Evolutionary conservation across 2,888 invertebrate genomes (phyloP), one percentile per base, ranked within the genome.

Genomic region (Blastobasis adustella): DNA sequence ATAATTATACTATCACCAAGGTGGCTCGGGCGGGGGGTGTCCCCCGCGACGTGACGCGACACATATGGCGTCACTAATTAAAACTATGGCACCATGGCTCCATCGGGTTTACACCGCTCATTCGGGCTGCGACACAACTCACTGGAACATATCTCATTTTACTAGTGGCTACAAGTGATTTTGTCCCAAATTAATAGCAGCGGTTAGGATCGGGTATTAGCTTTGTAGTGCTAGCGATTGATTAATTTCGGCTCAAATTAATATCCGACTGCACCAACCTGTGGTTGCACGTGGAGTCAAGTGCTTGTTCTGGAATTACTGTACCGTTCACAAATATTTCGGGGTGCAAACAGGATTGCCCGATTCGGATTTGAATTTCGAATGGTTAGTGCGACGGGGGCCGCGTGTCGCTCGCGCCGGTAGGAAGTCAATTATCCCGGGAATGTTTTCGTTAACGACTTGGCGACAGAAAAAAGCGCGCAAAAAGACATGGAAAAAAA

Each of bases 31-130:
- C 51, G 51, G 54, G 54, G 56, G 58, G 58, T 54, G 73, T 71
- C 78, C 76, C 82, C 79, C 80, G 77, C 76, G 74, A 69, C 75
- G 80, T 77, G 83, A 82, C 71, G 61, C 69, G 69, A 69, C 80
- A 73, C 86, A 86, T 68, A 82, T 86, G 86, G 81, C 76, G 78
- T 66, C 74, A 78, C 84, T 86, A 82, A 86, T 86, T 83, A 84
- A 75, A 82, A 74, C 69, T 65, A 65, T 58, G 63, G 57, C 51
- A 54, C 61, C 40, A 53, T 55, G 50, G 51, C 50, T 57, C 54
- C 42, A 8, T 10, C 54, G 53, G 57, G 42, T 49, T 45, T 49
- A 53, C 50, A 58, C 56, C 57, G 54, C 47, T 47, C 45, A 50
- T 45, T 48, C 43, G 23, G 23, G 23, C 23, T 23, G 23, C 23